Evolutionary conservation across 2,797 vertebrate genomes (phyloP), one percentile per base, ranked within the genome.

Genomic region (Hippoglossus hippoglossus): DNA sequence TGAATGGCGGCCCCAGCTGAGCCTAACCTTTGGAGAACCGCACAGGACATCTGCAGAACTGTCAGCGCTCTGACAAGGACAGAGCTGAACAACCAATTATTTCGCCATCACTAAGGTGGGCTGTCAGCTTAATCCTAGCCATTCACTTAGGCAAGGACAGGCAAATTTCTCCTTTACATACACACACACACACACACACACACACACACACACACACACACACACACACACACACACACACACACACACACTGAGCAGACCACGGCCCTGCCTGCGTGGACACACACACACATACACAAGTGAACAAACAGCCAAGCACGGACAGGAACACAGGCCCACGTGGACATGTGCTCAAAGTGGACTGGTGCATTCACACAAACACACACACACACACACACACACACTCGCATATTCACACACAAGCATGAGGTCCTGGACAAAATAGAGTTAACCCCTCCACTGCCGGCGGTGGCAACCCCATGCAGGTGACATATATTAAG

Each of bases 51-150:
- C 98, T 98, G 98, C 97, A 96, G 96, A 97, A 97, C 98, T 99
- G 98, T 99, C 98, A 99, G 95, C 92, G 95, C 96, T 96, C 96
- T 98, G 97, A 99, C 98, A 99, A 99, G 98, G 98, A 99, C 97
- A 97, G 97, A 98, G 97, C 98, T 98, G 98, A 99, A 98, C 97
- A 98, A 99, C 97, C 97, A 99, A 99, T 99, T 99, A 99, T 98
- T 98, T 98, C 96, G 96, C 97, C 98, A 98, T 99, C 97, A 97
- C 97, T 98, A 98, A 98, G 97, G 97, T 99, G 97, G 97, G 96
- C 96, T 99, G 98, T 99, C 98, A 99, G 97, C 97, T 97, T 98
- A 98, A 98, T 99, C 98, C 97, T 95, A 96, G 97, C 97, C 97
- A 98, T 96, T 97, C 96, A 97, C 96, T 98, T 97, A 97, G 96